Base-by-base conservation (phyloP, 2,113 vertebrate genomes). In the Charina bottae region DNA sequence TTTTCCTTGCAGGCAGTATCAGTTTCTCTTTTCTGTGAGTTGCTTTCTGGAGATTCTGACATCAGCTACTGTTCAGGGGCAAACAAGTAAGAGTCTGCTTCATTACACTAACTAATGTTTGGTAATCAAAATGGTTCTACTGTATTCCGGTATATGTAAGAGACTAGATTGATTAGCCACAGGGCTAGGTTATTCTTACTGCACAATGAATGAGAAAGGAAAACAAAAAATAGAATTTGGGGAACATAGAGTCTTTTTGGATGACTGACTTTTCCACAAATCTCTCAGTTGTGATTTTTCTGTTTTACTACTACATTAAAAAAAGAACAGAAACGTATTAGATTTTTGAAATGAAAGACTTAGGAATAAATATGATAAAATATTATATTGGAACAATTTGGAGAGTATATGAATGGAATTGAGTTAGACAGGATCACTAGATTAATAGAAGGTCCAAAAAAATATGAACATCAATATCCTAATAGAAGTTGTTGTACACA, bases 41-140 rank as follows among this genome's bases (percentile, higher is more conserved):
- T 94, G 95, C 96, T 96, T 96, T 91, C 93, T 97, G 94, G 96
- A 94, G 95, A 93, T 94, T 90, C 93, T 97, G 96, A 92, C 95
- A 96, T 97, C 97, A 89, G 96, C 96, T 1, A 96, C 97, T 78
- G 93, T 97, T 90, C 97, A 97, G 93, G 97, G 98, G 46, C 97
- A 96, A 85, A 97, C 97, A 97, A 97, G 98, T 98, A 98, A 98
- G 98, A 92, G 91, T 90, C 68, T 26, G 5, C 92, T 96, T 93
- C 68, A 86, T 24, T 68, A 37, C 10, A 8, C 88, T 95, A 94
- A 37, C 42, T 87, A 62, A 84, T 60, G 94, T 92, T 94, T 93
- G n/a, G 83, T 49, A 89, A 58, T 92, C 62, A 88, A 72, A 91
- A 85, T 7, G 68, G 58, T 92, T 93, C 42, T 85, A 86, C 33